phyloP scores from a whole-genome alignment of 2,888 invertebrate genomes.

The Antheraea assamensis region DNA sequence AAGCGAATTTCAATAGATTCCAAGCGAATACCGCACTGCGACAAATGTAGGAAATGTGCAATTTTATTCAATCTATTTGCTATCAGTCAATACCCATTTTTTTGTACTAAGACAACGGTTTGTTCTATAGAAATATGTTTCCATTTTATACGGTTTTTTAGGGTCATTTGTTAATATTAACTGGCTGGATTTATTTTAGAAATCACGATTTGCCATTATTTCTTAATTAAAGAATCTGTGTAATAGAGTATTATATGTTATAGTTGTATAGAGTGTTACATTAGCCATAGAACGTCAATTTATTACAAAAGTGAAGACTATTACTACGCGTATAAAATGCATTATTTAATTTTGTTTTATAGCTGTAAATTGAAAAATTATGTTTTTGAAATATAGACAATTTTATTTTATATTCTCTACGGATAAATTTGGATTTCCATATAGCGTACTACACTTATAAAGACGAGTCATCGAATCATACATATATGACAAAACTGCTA shows the following conservation, averaged over 20 bases:
- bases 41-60: conserved; percentile 10
- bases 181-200: no score
- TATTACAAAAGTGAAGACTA: neutral
- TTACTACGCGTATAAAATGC: no score
- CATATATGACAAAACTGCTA: no score
- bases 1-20: neutral
- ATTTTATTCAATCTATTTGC: neutral
- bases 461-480: no score
- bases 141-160: neutral
- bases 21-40: conserved; percentile 9
- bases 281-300: neutral
- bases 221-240: neutral
- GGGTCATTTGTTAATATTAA: neutral
- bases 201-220: neutral
- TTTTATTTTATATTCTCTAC: no score
- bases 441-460: no score
- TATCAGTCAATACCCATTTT: no score
- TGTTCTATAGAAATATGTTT: neutral
- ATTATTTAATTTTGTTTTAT: no score
- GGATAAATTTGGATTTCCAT: no score
- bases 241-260: neutral
- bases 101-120: neutral
- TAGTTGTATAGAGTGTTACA: no score
- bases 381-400: no score
- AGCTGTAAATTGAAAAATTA: no score